Percentiles rank a stretch among this genome's conserved stretches.
Evolutionary conservation across 2,888 invertebrate species (phyloP).

Genomic region (Graphium colonna): DNA sequence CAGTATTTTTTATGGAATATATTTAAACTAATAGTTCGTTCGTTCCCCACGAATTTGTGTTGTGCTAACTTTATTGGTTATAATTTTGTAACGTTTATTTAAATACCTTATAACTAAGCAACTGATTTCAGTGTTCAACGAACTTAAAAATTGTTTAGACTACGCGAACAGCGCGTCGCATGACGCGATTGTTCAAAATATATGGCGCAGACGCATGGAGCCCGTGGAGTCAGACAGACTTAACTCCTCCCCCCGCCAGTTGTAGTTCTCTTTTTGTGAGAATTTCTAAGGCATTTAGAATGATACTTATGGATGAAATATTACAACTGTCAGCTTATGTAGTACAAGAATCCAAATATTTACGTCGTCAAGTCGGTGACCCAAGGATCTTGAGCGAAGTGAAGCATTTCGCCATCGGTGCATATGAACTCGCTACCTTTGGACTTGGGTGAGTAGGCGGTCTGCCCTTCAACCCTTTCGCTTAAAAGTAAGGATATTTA

Average conservation of each 20-base stretch:
- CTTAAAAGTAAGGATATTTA: neutral
- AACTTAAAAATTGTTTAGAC: too few species aligned
- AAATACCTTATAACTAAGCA: too few species aligned
- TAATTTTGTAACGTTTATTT: too few species aligned
- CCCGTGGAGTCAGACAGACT: neutral
- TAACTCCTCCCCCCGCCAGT: neutral
- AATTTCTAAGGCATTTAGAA: too few species aligned
- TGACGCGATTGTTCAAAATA: neutral
- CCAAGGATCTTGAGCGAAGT: neutral
- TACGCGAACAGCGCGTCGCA: too few species aligned
- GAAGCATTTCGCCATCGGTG: neutral
- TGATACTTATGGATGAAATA: neutral
- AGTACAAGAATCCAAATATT: neutral
- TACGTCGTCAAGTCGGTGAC: constrained; percentile 1
- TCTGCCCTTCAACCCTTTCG: neutral
- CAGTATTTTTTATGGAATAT: too few species aligned
- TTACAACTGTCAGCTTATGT: neutral
- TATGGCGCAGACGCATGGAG: neutral
- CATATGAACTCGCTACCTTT: neutral
- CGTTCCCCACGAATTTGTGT: too few species aligned
- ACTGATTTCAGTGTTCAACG: too few species aligned
- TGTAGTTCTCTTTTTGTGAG: neutral
- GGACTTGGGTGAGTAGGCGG: neutral
- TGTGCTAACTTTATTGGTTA: too few species aligned
- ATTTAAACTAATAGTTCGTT: too few species aligned